These are phyloP conservation scores for rat (Rattus norvegicus) DNA, from an alignment of 2,113 vertebrate species.

Conservation along the genomic window GRCr8 NC_086032.1:43650001-43650500, in stretches of 20 bases:
- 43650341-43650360: background rate
- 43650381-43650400: background rate
- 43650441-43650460: background rate
- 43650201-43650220: background rate
- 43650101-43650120: slow-evolving; percentile 68
- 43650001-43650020: slow-evolving; percentile 93
- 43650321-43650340: background rate
- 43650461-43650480: background rate
- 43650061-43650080: slow-evolving; percentile 90
- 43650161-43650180: background rate
- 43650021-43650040: slow-evolving; percentile 95
- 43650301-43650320: background rate
- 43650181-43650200: background rate
- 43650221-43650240: accelerated
- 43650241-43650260: background rate
- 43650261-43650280: background rate
- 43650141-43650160: slow-evolving; percentile 5
- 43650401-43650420: background rate
- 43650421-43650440: too few relatives aligned
- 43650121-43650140: slow-evolving; percentile 56
- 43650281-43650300: background rate
- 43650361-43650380: background rate
- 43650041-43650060: slow-evolving; percentile 90
- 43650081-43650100: slow-evolving; percentile 90
- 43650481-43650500: background rate